Conservation (phyloP, 2,797 vertebrate species). For the Rhyacichthys aspro region DNA sequence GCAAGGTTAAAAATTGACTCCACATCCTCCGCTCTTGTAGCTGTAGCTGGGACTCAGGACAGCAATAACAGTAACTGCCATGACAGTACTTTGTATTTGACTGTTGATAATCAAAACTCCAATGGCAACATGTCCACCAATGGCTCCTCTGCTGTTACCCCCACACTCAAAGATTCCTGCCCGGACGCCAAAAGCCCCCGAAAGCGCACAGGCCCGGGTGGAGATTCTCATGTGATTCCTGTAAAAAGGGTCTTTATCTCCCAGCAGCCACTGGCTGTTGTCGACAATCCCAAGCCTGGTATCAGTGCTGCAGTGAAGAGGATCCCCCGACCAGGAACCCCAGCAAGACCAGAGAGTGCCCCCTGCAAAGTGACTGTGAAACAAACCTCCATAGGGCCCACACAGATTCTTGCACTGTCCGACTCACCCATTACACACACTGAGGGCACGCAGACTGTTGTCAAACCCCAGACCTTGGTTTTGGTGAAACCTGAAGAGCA, state of each 20-base stretch:
- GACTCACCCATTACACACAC: slow-evolving; percentile 77
- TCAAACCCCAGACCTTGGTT: slow-evolving; percentile 79
- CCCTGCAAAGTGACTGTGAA: slow-evolving; percentile 84
- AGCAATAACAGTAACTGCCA: slow-evolving; percentile 87
- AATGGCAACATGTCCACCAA: slow-evolving; percentile 80
- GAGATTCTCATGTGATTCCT: slow-evolving; percentile 91
- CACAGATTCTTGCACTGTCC: slow-evolving; percentile 83
- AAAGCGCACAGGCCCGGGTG: slow-evolving; percentile 86
- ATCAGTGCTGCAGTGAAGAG: slow-evolving; percentile 79
- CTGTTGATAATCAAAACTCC: slow-evolving; percentile 87
- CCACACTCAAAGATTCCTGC: slow-evolving; percentile 82
- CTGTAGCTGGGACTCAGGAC: slow-evolving; percentile 80
- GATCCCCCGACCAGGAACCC: slow-evolving; percentile 82
- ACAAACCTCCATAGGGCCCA: slow-evolving; percentile 75
- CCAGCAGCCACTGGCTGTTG: slow-evolving; percentile 79
- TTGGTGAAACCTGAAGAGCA: slow-evolving; percentile 77
- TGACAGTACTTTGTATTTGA: slow-evolving; percentile 85
- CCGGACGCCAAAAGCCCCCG: slow-evolving; percentile 88
- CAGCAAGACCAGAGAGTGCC: slow-evolving; percentile 84
- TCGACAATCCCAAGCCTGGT: slow-evolving; percentile 81
- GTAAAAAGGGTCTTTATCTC: slow-evolving; percentile 94
- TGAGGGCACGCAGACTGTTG: slow-evolving; percentile 75
- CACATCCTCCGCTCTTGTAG: slow-evolving; percentile 77
- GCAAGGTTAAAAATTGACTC: slow-evolving; percentile 84
- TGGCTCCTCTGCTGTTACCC: slow-evolving; percentile 74